phyloP scores from a whole-genome alignment of 2,797 vertebrate genomes.

The Muraenolepis orangiensis region DNA sequence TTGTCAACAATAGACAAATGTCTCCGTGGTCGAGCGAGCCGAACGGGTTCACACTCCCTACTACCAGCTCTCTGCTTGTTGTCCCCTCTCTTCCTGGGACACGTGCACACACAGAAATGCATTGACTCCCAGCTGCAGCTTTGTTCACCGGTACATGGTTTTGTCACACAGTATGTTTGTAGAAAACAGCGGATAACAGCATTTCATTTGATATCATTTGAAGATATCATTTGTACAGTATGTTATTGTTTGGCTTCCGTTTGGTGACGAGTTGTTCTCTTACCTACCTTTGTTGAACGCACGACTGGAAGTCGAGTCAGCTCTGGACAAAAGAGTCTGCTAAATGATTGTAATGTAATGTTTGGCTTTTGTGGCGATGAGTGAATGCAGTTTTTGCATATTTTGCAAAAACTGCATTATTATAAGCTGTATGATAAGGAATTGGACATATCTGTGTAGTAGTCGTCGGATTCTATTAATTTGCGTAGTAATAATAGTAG shows the following conservation, averaged over 20 bases:
- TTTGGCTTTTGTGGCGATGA: neutral
- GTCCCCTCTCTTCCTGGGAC: neutral
- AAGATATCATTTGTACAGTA: neutral
- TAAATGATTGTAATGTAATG: too few species aligned
- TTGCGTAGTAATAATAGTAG: too few species aligned
- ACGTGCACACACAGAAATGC: neutral
- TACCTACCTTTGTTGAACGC: too few species aligned
- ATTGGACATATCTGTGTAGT: neutral
- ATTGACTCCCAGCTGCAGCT: neutral
- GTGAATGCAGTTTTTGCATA: neutral
- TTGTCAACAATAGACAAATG: slow-evolving; percentile 5
- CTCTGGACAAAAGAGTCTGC: too few species aligned
- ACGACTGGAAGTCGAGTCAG: too few species aligned
- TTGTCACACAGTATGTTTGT: neutral
- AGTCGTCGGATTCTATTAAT: too few species aligned
- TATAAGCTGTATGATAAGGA: neutral
- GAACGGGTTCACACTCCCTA: neutral
- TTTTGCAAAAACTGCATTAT: neutral
- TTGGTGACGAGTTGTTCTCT: neutral
- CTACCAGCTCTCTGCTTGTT: neutral
- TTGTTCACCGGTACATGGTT: too few species aligned
- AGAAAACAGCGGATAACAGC: neutral
- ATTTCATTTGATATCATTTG: neutral
- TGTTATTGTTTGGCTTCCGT: neutral
- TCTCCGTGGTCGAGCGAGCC: neutral